Percentiles rank a stretch among this genome's conserved stretches.
Conservation (phyloP, 2,113 vertebrate genomes). For the Gallinago jamesoni region DNA sequence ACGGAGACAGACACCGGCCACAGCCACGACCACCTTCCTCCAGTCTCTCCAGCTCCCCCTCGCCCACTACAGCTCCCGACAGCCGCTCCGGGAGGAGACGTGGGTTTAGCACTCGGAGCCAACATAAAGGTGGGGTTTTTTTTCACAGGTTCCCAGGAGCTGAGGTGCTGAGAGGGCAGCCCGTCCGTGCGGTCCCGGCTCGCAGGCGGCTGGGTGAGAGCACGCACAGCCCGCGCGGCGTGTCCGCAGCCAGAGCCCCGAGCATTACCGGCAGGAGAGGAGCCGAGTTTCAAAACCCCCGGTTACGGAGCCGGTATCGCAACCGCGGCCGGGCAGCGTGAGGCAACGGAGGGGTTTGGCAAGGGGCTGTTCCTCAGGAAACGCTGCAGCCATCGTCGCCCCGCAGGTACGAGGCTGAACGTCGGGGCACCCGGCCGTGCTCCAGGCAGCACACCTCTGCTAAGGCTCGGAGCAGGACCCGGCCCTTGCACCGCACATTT, state of each 20-base stretch:
- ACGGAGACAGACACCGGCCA: background rate
- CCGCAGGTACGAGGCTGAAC: background rate
- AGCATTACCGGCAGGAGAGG: background rate
- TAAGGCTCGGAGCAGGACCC: background rate
- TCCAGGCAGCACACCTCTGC: background rate
- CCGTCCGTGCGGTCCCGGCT: background rate
- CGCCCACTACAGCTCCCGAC: accelerated
- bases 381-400: accelerated
- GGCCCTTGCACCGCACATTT: background rate
- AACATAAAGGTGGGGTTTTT: background rate
- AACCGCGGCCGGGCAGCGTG: background rate
- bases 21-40: background rate
- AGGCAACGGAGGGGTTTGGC: background rate
- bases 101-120: background rate
- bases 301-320: background rate
- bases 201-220: background rate
- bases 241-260: background rate
- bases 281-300: background rate
- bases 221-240: accelerated
- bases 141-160: background rate
- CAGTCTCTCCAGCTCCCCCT: background rate
- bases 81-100: background rate
- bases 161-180: background rate
- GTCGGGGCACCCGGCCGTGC: accelerated
- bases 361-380: background rate